phyloP scores from a whole-genome alignment of 2,888 invertebrate species.

The Acronicta alni region DNA sequence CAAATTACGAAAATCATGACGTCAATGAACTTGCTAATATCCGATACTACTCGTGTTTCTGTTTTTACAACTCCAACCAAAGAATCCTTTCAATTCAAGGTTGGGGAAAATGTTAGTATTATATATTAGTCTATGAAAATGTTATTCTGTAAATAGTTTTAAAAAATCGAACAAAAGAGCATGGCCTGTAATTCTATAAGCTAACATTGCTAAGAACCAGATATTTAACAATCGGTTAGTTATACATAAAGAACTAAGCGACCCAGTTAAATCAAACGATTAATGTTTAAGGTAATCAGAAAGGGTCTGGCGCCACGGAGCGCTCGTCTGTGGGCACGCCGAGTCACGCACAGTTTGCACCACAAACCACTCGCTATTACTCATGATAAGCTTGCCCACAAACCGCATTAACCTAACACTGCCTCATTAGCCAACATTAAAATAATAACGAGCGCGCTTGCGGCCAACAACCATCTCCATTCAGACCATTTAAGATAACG shows the following conservation, averaged over 20 bases:
- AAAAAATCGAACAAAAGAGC: slow-evolving; percentile 13
- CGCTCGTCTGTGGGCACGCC: slow-evolving; percentile 56
- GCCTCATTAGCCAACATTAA: slow-evolving; percentile 78
- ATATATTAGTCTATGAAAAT: no score
- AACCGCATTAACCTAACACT: slow-evolving; percentile 76
- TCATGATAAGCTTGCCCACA: slow-evolving; percentile 71
- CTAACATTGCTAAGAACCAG: slow-evolving; percentile 40
- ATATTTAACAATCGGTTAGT: slow-evolving; percentile 69
- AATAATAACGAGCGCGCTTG: slow-evolving; percentile 75
- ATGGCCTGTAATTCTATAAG: slow-evolving; percentile 25
- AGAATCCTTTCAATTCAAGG: slow-evolving; percentile 37
- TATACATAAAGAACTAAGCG: slow-evolving; percentile 66
- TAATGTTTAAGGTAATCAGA: slow-evolving; percentile 79
- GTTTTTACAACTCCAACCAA: slow-evolving; percentile 48
- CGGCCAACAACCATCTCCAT: slow-evolving; percentile 61
- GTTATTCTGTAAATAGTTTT: slow-evolving; percentile 18
- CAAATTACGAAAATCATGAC: slow-evolving; percentile 69
- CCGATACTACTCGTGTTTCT: slow-evolving; percentile 48
- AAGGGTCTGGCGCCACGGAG: slow-evolving; percentile 70
- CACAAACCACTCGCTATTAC: slow-evolving; percentile 76
- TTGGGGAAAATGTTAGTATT: slow-evolving; percentile 38
- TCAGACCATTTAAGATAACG: slow-evolving; percentile 57
- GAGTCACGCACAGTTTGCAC: slow-evolving; percentile 74
- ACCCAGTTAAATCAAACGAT: slow-evolving; percentile 73
- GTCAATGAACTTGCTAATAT: slow-evolving; percentile 55